Conservation (phyloP, 2,888 invertebrate species). For the Torymus aiolomorphi region DNA sequence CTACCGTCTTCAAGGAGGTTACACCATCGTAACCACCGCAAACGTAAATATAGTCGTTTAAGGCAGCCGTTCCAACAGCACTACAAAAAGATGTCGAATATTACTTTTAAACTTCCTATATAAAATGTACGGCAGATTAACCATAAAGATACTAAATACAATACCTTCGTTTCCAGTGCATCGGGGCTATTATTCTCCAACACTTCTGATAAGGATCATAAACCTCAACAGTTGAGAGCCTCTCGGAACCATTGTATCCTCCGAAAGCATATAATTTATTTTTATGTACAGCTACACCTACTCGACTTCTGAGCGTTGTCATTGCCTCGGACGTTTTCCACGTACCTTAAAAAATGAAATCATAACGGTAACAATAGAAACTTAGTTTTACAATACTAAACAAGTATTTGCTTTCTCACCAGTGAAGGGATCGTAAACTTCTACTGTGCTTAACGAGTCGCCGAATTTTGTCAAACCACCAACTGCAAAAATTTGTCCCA, state of each 20-base stretch:
- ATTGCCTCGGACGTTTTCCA: constrained; percentile 90
- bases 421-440: constrained; percentile 86
- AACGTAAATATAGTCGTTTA: constrained; percentile 88
- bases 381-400: background rate
- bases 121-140: background rate
- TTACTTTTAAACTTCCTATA: background rate
- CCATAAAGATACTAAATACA: background rate
- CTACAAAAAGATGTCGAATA: constrained; percentile 72
- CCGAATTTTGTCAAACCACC: constrained; percentile 90
- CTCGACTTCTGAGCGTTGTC: constrained; percentile 88
- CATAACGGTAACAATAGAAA: too few species aligned
- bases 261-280: constrained; percentile 88
- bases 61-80: constrained; percentile 88
- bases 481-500: constrained; percentile 90
- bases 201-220: constrained; percentile 84
- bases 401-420: constrained; percentile 63
- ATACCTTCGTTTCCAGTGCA: constrained; percentile 88
- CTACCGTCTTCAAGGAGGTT: constrained; percentile 88
- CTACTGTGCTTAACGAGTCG: constrained; percentile 89
- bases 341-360: constrained; percentile 71
- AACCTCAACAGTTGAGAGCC: constrained; percentile 89
- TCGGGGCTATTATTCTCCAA: constrained; percentile 87
- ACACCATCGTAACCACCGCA: constrained; percentile 92
- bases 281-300: constrained; percentile 89
- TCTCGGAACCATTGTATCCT: constrained; percentile 90